Percentiles rank a stretch among this genome's conserved stretches.
Evolutionary conservation across 2,113 vertebrate genomes (phyloP).

Genomic region (Xiphorhynchus elegans): DNA sequence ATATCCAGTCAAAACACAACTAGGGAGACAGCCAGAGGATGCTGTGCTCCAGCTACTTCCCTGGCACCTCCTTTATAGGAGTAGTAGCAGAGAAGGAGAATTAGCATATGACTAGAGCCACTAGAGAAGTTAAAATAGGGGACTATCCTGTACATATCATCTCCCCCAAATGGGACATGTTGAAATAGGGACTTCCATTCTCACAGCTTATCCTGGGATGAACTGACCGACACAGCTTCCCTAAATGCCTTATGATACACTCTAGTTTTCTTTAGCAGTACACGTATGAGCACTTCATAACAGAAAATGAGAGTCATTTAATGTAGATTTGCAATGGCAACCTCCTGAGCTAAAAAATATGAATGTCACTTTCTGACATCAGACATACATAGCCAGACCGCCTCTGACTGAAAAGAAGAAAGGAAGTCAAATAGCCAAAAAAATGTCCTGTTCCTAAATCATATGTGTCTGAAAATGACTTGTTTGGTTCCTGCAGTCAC

Average conservation of each 20-base stretch:
- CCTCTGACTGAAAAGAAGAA: background rate
- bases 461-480: background rate
- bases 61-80: background rate
- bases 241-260: background rate
- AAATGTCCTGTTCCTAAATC: background rate
- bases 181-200: background rate
- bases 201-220: background rate
- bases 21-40: background rate
- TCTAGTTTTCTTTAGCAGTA: background rate
- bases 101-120: background rate
- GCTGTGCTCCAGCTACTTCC: background rate
- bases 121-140: background rate
- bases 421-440: background rate
- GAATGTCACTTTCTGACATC: conserved; percentile 6
- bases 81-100: background rate
- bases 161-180: background rate
- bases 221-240: background rate
- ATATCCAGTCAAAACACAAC: conserved; percentile 27
- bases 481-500: background rate
- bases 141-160: background rate
- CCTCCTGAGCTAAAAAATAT: background rate
- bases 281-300: background rate
- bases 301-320: background rate
- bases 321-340: background rate
- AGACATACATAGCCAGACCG: background rate